Base-by-base conservation (phyloP, 2,113 vertebrate genomes). In the Odobenus rosmarus region DNA sequence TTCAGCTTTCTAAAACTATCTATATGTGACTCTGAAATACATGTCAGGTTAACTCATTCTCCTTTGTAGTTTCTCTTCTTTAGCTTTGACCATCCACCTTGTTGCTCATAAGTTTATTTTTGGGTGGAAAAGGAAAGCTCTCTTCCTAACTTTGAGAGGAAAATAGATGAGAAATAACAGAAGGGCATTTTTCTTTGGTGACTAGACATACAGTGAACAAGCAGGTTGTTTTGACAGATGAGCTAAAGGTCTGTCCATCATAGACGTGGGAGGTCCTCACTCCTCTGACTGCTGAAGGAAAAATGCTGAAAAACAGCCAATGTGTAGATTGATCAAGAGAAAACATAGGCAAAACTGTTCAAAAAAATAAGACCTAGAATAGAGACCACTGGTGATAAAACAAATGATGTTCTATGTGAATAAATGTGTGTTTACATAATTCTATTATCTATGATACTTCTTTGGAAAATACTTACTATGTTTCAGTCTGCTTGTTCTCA, bases 211-310 rank as follows among this genome's bases (percentile, higher is more conserved):
- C 87, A 71, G 39, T 59, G 86, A 97, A 93, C 55, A 93, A 88
- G 77, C 93, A 96, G 96, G 82, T 91, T 96, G 95, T 96, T 97
- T 87, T 95, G 90, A 94, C 85, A 97, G 96, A 97, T 88, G 91
- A 97, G 53, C 86, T 97, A 91, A 96, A 94, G 88, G 86, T 98
- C 91, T 97, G 72, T 93, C 97, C 96, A 59, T 96, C 77, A 92
- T 42, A 93, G 31, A 93, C 88, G 90, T 95, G 90, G 85, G 79
- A 96, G 92, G 81, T 77, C 85, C 96, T 95, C 49, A 39, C 36
- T 92, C 55, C 42, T 82, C 33, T 77, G 62, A 53, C 8, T 94
- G 90, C n/a, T 72, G 77, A 94, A 94, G 57, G 64, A 28, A 90
- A 85, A 88, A 93, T 88, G 90, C 53, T 95, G 96, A 93, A 95